These are phyloP conservation scores for Oreocharis arfaki DNA, from an alignment of 2,113 vertebrate genomes.

Conservation along the genomic window DNA sequence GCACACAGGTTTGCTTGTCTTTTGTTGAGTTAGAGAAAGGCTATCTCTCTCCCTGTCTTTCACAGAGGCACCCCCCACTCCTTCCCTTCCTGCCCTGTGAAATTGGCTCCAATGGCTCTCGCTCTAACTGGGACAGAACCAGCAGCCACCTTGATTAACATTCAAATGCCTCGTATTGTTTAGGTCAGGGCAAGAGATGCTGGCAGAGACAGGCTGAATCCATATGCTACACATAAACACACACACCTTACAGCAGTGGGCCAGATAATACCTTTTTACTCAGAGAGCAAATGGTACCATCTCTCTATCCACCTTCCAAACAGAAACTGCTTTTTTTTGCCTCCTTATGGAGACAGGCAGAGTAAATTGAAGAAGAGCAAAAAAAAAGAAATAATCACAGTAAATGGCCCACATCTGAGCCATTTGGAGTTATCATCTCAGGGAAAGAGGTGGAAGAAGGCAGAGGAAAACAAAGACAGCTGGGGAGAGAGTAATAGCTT, in stretches of 20 bases:
- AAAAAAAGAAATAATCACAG: constrained; percentile 47
- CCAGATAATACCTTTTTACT: background rate
- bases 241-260: background rate
- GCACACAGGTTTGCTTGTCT: constrained; percentile 1
- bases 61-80: background rate
- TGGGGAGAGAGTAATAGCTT: background rate
- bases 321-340: background rate
- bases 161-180: background rate
- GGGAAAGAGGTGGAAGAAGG: background rate
- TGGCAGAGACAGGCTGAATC: background rate
- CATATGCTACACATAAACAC: background rate
- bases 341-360: background rate
- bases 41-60: constrained; percentile 22
- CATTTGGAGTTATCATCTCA: constrained; percentile 23
- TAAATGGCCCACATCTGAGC: constrained; percentile 23
- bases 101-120: constrained; percentile 7
- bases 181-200: background rate
- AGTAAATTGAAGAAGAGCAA: constrained; percentile 38
- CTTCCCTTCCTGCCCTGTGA: constrained; percentile 3
- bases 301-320: background rate
- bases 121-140: constrained; percentile 1
- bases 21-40: constrained; percentile 56
- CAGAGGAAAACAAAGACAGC: constrained; percentile 9
- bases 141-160: constrained; percentile 53
- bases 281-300: constrained; percentile 12